Evolutionary conservation across 2,113 vertebrate genomes (phyloP), one percentile per base, ranked within the genome.

Genomic region (Indicator indicator): DNA sequence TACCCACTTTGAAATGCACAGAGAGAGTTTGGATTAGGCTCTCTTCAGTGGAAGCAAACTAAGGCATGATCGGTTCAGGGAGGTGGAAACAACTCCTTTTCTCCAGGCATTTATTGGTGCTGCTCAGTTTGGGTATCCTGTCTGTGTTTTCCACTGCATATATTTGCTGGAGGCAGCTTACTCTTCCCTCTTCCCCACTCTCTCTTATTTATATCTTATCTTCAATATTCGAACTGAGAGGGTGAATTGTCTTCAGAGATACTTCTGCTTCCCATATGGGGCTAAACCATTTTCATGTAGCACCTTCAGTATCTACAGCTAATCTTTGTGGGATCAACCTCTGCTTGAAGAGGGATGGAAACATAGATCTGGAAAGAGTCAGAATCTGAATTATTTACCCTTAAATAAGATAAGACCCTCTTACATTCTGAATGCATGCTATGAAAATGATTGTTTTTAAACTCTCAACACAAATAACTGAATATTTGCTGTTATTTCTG

Each of bases 1-100:
- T 92, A 83, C 77, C 83, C 44, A 36, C 71, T 94, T 71, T 48
- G 83, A 90, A 60, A 81, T 69, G 68, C 90, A 33, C 69, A 72
- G 88, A 16, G 55, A 36, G 86, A 84, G 16, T 83, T 74, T 90
- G 77, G 75, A 86, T 85, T 71, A 84, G 48, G 48, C 81, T 91
- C 76, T 88, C 81, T 92, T 85, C 67, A 91, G 62, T 3, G 6
- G 77, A 77, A 91, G 54, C 17, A 1, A 91, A 76, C 54, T 32
- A 52, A 52, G 7, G 27, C 14, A 2, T 38, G 80, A 83, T 88
- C 18, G 12, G 24, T 81, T 74, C 36, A 62, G 70, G 65, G 36
- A 84, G 67, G 81, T 94, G 73, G 73, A 42, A 93, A 92, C 48
- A 83, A 74, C 76, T 86, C 38, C 18, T 48, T 68, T 75, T 54